Evolutionary conservation across 2,113 vertebrate genomes (phyloP).

Genomic region (Parus major): DNA sequence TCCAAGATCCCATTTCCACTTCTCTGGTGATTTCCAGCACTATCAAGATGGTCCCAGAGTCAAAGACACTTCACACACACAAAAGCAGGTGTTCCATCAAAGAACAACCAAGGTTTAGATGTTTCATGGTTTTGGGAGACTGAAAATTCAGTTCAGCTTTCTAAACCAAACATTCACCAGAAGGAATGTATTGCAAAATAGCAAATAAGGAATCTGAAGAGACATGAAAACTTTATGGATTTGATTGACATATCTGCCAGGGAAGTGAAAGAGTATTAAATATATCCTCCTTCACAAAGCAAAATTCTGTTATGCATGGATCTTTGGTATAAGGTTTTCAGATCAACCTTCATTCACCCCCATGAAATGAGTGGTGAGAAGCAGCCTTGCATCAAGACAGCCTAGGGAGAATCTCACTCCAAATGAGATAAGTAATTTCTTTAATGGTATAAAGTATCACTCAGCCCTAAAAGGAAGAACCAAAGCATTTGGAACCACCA

Average conservation of each 20-base stretch:
- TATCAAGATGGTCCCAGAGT: background rate
- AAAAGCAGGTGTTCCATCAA: background rate
- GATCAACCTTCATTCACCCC: background rate
- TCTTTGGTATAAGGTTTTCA: background rate
- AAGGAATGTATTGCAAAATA: background rate
- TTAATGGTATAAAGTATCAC: background rate
- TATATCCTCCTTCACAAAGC: background rate
- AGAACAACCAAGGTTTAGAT: background rate
- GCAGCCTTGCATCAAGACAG: background rate
- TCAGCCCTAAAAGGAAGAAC: background rate
- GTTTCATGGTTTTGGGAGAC: background rate
- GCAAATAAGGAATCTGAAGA: background rate
- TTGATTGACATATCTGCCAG: background rate
- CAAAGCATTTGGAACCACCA: background rate
- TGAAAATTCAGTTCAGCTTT: background rate
- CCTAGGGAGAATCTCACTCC: background rate
- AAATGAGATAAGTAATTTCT: background rate
- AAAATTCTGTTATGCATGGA: background rate
- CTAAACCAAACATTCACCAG: background rate
- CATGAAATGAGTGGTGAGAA: background rate
- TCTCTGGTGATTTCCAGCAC: background rate
- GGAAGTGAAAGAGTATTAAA: background rate
- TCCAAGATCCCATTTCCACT: background rate
- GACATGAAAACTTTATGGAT: background rate
- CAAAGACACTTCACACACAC: background rate